Percentiles rank a stretch among this genome's conserved stretches.
Evolutionary conservation across 2,113 vertebrate species (phyloP).

Genomic region (Crotalus viridis): DNA sequence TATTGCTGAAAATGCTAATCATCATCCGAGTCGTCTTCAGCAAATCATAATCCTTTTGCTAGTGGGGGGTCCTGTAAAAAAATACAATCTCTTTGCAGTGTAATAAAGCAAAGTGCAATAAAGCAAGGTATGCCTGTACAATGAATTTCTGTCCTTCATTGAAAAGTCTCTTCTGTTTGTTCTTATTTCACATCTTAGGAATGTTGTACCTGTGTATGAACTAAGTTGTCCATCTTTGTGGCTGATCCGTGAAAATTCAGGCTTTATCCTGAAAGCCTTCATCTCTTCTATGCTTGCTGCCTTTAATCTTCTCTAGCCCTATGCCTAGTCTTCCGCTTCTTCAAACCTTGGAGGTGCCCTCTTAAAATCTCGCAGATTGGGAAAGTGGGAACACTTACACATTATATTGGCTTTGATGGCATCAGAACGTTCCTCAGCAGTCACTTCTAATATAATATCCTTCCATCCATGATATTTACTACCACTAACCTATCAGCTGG

Average conservation of each 20-base stretch:
- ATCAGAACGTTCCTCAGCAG: background rate
- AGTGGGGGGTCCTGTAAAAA: background rate
- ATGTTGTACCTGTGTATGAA: background rate
- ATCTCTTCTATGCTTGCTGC: background rate
- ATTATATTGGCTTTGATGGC: background rate
- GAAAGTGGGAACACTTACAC: background rate
- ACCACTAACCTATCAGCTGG: background rate
- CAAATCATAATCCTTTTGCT: background rate
- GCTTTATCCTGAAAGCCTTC: background rate
- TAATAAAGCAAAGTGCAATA: background rate
- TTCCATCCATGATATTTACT: background rate
- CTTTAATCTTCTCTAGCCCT: background rate
- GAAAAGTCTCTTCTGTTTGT: background rate
- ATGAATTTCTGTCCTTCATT: background rate
- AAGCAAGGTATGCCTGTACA: background rate
- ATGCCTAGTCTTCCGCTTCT: background rate
- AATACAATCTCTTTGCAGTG: background rate
- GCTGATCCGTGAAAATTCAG: background rate
- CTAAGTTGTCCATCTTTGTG: background rate
- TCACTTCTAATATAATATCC: no score
- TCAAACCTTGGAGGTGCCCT: background rate
- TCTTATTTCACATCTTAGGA: background rate
- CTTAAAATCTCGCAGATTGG: background rate
- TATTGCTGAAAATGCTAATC: background rate
- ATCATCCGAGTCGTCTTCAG: background rate